phyloP scores from a whole-genome alignment of 2,888 invertebrate genomes.

The Noctua janthina region DNA sequence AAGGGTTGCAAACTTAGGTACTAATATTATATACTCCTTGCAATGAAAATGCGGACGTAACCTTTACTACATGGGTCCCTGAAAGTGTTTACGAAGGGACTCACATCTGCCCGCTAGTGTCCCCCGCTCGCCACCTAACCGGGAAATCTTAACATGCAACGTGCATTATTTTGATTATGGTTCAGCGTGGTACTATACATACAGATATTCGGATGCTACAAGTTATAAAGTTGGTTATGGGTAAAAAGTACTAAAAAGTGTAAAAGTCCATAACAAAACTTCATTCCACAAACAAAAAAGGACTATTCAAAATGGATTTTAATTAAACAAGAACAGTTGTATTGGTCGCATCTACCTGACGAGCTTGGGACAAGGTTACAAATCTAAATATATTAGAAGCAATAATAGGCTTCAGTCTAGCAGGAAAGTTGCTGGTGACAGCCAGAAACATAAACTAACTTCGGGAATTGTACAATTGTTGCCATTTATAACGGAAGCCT shows the following conservation, averaged over 20 bases:
- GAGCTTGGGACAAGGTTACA: slow-evolving; percentile 31
- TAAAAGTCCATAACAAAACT: not conserved
- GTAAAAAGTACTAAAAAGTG: not conserved
- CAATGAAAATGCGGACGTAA: slow-evolving; percentile 8
- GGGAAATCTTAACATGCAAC: slow-evolving; percentile 46
- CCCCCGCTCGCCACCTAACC: slow-evolving; percentile 28
- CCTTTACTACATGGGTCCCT: slow-evolving; percentile 5
- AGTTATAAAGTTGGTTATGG: not conserved
- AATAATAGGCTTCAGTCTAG: slow-evolving; percentile 14
- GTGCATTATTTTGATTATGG: slow-evolving; percentile 17
- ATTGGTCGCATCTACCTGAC: slow-evolving; percentile 25
- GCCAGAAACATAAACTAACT: slow-evolving; percentile 10
- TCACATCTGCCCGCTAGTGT: slow-evolving; percentile 11
- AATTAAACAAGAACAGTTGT: slow-evolving; percentile 28
- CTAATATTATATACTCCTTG: not conserved
- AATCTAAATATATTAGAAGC: slow-evolving; percentile 24
- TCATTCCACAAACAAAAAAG: slow-evolving; percentile 3
- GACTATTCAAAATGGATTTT: slow-evolving; percentile 21
- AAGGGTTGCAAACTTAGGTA: not conserved
- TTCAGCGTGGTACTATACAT: slow-evolving; percentile 6
- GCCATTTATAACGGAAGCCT: slow-evolving; percentile 31
- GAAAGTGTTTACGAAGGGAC: slow-evolving; percentile 14
- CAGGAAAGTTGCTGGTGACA: slow-evolving; percentile 13
- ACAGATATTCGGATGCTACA: not conserved
- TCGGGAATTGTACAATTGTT: not conserved